Evolutionary conservation across 92 coral and sea anemone species (phyloP), one percentile per base, ranked within the genome.

Genomic region (Heliopora coerulea): DNA sequence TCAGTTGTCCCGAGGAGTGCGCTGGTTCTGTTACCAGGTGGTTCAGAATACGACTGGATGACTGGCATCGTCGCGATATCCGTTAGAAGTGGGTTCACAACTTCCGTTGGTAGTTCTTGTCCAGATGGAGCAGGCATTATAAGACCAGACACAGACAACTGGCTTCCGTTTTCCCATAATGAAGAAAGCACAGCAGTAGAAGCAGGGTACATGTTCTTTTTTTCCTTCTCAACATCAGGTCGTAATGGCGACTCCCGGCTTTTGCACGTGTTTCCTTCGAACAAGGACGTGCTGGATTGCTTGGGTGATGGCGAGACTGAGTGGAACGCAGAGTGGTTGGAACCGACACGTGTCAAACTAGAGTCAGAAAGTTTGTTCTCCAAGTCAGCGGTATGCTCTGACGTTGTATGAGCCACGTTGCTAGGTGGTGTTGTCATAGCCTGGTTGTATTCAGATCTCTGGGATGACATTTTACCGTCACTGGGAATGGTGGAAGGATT

Each of bases 101-200:
- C 14, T 46, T 15, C 52, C 7, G n/a, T n/a, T 46, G 7, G 52
- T 12, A n/a, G n/a, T 37, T 37, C 11, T 11, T 37, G 42, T 37
- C 42, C 42, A 37, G 42, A 4, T 37, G 52, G 52, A 46, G 54
- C 20, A 30, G 50, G 50, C 12, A 63, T 14, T 19, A 63, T 34
- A 21, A 63, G 11, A 32, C 70, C 70, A 1, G 27, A 30, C 26
- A 63, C 21, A 0, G 70, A 13, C 29, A 63, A 40, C 1, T 37
- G 29, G 29, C 30, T 44, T 14, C 48, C 70, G 37, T 24, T 61
- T 5, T 63, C 70, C 70, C 50, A 63, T 9, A 63, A 49, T 12
- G 70, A 63, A 21, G 67, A 61, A 19, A 49, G 24, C 2, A 2
- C 50, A n/a, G 17, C 37, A 1, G 3, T 37, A 1, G 70, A 25